These are phyloP conservation scores for Hippocampus barbouri DNA, from an alignment of 2,113 vertebrate species.

Conservation along the genomic window DNA sequence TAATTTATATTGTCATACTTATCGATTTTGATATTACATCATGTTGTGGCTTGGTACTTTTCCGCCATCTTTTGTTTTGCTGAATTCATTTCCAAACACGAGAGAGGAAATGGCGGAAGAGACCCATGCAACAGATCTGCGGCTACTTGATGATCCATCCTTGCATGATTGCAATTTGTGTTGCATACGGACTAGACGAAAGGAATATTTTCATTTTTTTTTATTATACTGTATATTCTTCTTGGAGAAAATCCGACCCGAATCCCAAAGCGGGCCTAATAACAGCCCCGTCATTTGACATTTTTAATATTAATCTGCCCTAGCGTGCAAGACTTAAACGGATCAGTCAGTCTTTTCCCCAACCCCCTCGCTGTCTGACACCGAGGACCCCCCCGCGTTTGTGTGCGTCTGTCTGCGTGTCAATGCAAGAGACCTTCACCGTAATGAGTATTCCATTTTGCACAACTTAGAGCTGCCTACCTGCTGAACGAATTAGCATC, in stretches of 20 bases:
- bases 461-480: slow-evolving; percentile 42
- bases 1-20: too few species aligned
- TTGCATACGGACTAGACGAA: background rate
- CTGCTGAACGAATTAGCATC: slow-evolving; percentile 56
- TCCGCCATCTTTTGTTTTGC: too few species aligned
- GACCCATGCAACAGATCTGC: too few species aligned
- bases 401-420: background rate
- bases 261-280: background rate
- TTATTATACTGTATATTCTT: background rate
- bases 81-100: too few species aligned
- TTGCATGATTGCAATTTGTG: background rate
- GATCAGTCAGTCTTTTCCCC: slow-evolving; percentile 15
- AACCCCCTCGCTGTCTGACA: slow-evolving; percentile 21
- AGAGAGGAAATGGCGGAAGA: too few species aligned
- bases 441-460: slow-evolving; percentile 55
- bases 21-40: too few species aligned
- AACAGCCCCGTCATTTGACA: slow-evolving; percentile 13
- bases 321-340: slow-evolving; percentile 11
- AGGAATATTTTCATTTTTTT: background rate
- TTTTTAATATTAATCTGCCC: slow-evolving; percentile 11
- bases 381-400: background rate
- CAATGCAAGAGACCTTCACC: slow-evolving; percentile 33
- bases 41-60: too few species aligned
- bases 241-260: background rate
- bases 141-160: background rate